phyloP scores from a whole-genome alignment of 2,113 vertebrate species.

The Dolichotis patagonum region DNA sequence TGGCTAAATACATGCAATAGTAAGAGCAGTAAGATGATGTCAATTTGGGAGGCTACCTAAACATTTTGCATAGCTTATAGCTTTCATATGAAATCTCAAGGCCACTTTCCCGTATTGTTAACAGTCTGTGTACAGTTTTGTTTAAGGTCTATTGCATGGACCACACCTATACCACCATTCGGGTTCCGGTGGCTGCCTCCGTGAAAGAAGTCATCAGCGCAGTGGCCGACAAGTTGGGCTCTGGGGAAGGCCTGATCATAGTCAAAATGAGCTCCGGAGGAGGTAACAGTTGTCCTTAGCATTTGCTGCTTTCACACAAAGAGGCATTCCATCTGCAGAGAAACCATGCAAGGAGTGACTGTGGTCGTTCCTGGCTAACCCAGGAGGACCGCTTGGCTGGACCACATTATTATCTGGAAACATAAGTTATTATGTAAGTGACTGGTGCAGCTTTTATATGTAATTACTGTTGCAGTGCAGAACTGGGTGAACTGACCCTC shows the following conservation, averaged over 20 bases:
- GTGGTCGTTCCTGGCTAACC: background rate
- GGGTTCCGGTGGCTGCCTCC: conserved; percentile 92
- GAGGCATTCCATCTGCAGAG: background rate
- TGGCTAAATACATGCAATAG: background rate
- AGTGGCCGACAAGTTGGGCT: conserved; percentile 96
- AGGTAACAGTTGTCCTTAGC: conserved; percentile 87
- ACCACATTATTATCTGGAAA: background rate
- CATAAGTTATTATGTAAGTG: conserved; percentile 19
- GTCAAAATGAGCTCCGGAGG: conserved; percentile 96
- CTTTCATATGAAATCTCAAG: background rate
- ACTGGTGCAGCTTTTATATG: background rate
- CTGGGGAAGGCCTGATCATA: conserved; percentile 94
- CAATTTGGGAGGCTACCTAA: background rate
- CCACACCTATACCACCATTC: conserved; percentile 98
- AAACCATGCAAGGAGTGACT: background rate
- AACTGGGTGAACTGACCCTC: background rate
- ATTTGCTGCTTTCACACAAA: background rate
- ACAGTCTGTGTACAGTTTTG: conserved; percentile 89
- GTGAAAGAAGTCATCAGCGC: conserved; percentile 95
- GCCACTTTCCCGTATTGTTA: background rate
- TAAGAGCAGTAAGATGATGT: background rate
- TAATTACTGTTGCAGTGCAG: background rate
- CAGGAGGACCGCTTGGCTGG: background rate
- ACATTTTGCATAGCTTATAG: background rate
- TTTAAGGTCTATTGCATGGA: conserved; percentile 98